Conservation (phyloP, 2,888 invertebrate species). For the Sminthurides aquaticus region DNA sequence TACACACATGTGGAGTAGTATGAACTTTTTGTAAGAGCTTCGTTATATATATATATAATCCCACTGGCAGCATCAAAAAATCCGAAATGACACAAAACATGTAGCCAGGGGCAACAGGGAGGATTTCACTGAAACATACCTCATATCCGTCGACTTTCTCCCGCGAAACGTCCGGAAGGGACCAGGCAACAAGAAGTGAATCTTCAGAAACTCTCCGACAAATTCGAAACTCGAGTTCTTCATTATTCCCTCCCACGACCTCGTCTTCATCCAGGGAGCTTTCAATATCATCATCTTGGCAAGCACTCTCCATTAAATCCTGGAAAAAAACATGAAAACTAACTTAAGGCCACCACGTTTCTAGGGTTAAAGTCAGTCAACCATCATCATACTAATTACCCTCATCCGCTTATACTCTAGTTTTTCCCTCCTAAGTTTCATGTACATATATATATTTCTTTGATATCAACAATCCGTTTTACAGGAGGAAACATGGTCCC, state of each 20-base stretch:
- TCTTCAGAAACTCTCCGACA: constrained; percentile 43
- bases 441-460: too few species aligned
- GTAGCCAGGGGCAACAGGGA: neutral
- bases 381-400: neutral
- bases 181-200: constrained; percentile 44
- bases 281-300: constrained; percentile 11
- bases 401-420: neutral
- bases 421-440: too few species aligned
- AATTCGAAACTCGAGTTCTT: constrained; percentile 40
- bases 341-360: neutral
- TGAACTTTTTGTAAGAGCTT: too few species aligned
- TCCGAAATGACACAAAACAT: neutral
- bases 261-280: constrained; percentile 23
- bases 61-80: too few species aligned
- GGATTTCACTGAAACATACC: constrained; percentile 31
- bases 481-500: too few species aligned
- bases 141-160: constrained; percentile 36
- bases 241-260: neutral
- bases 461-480: too few species aligned
- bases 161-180: constrained; percentile 27
- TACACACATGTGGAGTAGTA: too few species aligned
- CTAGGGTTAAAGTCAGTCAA: neutral
- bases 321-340: neutral
- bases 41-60: too few species aligned
- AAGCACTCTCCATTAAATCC: constrained; percentile 22